phyloP scores from a whole-genome alignment of 2,113 vertebrate species.

The Cephalophus harveyi region DNA sequence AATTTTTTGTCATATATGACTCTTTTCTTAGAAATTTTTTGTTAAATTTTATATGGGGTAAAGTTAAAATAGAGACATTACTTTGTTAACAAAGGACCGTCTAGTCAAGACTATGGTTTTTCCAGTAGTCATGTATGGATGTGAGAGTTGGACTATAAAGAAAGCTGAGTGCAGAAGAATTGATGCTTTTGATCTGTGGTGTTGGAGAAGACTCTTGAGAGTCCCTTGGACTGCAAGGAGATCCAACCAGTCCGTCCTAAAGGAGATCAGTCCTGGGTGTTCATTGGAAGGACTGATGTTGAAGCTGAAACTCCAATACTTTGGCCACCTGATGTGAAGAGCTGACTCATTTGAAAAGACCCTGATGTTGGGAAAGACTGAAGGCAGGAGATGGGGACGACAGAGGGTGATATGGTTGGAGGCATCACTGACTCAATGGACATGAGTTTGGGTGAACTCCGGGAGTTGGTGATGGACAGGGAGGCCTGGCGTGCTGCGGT shows the following conservation, averaged over 20 bases:
- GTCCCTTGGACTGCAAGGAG: neutral
- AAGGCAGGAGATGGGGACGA: neutral
- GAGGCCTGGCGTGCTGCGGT: neutral
- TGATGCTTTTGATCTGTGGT: neutral
- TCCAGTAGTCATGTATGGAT: neutral
- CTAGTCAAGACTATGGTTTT: neutral
- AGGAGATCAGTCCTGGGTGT: neutral
- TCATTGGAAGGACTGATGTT: neutral
- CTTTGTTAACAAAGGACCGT: neutral
- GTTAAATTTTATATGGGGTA: neutral
- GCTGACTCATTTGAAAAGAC: neutral
- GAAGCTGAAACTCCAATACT: neutral
- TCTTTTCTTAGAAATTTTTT: neutral
- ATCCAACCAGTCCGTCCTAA: neutral
- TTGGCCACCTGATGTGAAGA: neutral
- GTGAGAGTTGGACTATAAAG: neutral
- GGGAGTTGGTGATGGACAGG: neutral
- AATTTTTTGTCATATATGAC: neutral
- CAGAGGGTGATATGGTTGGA: neutral
- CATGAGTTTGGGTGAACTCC: neutral
- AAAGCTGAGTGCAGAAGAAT: neutral
- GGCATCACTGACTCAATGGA: neutral
- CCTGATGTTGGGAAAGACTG: neutral
- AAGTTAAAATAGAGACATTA: neutral
- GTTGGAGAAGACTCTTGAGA: neutral